phyloP scores from a whole-genome alignment of 2,888 invertebrate genomes.

The Stenotaenia linearis region DNA sequence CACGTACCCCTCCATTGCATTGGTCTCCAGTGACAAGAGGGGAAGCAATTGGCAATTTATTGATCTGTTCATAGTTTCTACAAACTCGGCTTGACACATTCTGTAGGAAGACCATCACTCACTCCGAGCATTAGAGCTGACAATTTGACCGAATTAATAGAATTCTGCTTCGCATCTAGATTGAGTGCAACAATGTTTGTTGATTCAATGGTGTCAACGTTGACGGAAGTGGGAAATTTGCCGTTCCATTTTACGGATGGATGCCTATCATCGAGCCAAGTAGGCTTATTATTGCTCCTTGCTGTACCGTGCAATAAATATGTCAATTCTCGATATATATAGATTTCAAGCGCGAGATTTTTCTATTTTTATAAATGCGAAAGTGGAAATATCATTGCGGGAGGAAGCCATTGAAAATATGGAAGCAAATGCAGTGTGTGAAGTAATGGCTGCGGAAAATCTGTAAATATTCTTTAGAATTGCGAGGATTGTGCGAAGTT shows the following conservation, averaged over 20 bases:
- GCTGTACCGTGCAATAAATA: neutral
- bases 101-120: conserved; percentile 6
- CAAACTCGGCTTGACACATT: conserved; percentile 21
- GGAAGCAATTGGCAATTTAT: conserved; percentile 23
- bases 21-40: conserved; percentile 17
- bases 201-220: neutral
- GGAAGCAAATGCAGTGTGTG: no score
- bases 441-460: no score
- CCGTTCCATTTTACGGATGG: neutral
- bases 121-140: neutral
- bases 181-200: conserved; percentile 17
- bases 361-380: no score
- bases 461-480: no score
- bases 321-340: neutral
- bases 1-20: conserved; percentile 21
- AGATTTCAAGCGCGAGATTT: no score
- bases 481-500: no score
- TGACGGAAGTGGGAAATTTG: neutral
- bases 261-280: neutral
- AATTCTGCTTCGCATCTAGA: neutral
- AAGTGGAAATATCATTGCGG: no score
- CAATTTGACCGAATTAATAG: conserved; percentile 17
- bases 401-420: no score
- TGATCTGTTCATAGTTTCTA: conserved; percentile 26
- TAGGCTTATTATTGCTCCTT: neutral